Percentiles rank a stretch among this genome's conserved stretches.
phyloP scores from a whole-genome alignment of 2,888 invertebrate species.

The Drosophila algonquin region DNA sequence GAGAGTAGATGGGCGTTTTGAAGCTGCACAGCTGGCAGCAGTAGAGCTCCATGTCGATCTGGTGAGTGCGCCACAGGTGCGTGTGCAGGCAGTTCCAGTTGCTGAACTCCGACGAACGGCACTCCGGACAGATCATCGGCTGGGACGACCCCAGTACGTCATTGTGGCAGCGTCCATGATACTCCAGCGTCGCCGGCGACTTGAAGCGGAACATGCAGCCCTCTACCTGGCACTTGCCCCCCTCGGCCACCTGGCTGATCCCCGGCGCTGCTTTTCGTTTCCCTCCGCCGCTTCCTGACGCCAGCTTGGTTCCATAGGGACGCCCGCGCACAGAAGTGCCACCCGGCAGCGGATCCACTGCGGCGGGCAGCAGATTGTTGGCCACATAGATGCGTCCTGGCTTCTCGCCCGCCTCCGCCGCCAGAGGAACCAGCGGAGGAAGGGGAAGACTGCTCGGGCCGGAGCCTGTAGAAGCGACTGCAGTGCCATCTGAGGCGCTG shows the following conservation, averaged over 20 bases:
- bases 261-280: conserved; percentile 67
- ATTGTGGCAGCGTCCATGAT: conserved; percentile 82
- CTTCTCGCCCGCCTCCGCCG: conserved; percentile 56
- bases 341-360: conserved; percentile 55
- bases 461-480: not conserved
- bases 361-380: conserved; percentile 79
- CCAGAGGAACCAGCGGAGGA: conserved; percentile 59
- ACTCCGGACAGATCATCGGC: conserved; percentile 87
- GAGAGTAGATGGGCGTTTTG: conserved; percentile 89
- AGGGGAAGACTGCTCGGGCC: conserved; percentile 45
- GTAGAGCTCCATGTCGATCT: conserved; percentile 91
- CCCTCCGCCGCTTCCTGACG: conserved; percentile 64
- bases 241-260: conserved; percentile 52
- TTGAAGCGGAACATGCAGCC: conserved; percentile 83
- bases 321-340: conserved; percentile 82
- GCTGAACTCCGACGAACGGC: conserved; percentile 84
- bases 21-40: conserved; percentile 90
- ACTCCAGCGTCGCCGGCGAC: conserved; percentile 76
- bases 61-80: conserved; percentile 91
- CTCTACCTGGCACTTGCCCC: conserved; percentile 78
- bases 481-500: conserved; percentile 22
- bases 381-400: conserved; percentile 83
- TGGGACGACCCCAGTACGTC: conserved; percentile 52
- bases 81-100: conserved; percentile 89
- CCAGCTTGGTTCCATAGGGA: conserved; percentile 81